phyloP scores from a whole-genome alignment of 1,140 invertebrate genomes.

The Helicoverpa zea region DNA sequence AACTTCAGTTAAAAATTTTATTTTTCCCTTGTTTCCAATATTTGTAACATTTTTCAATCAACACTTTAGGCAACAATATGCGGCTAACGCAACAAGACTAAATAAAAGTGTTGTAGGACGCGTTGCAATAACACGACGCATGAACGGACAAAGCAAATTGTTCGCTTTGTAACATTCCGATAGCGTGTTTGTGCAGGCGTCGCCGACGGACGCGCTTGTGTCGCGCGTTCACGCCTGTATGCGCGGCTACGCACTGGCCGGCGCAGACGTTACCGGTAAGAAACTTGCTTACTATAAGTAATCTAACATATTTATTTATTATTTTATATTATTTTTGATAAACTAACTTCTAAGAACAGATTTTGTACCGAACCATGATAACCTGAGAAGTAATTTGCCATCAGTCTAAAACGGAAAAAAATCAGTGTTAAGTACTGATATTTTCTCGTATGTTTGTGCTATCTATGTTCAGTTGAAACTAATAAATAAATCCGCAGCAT shows the following conservation, averaged over 20 bases:
- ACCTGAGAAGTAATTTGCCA: no score
- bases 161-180: slow-evolving; percentile 65
- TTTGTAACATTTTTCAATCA: slow-evolving; percentile 23
- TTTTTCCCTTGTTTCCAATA: background rate
- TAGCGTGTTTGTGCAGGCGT: slow-evolving; percentile 61
- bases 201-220: slow-evolving; percentile 26
- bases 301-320: background rate
- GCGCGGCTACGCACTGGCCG: slow-evolving; percentile 9
- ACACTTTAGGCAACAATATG: slow-evolving; percentile 21
- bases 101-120: slow-evolving; percentile 37
- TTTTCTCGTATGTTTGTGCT: no score
- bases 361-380: no score
- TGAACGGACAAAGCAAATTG: slow-evolving; percentile 53
- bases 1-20: background rate
- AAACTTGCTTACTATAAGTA: background rate
- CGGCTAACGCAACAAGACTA: slow-evolving; percentile 13
- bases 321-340: no score
- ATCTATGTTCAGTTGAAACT: no score
- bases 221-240: slow-evolving; percentile 5
- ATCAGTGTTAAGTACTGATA: no score
- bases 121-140: slow-evolving; percentile 41
- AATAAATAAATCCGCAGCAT: background rate
- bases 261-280: background rate
- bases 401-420: no score
- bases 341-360: no score